Percentiles rank a stretch among this genome's conserved stretches.
Conservation (phyloP, 2,888 invertebrate genomes). For the Drosophila buzzatii region DNA sequence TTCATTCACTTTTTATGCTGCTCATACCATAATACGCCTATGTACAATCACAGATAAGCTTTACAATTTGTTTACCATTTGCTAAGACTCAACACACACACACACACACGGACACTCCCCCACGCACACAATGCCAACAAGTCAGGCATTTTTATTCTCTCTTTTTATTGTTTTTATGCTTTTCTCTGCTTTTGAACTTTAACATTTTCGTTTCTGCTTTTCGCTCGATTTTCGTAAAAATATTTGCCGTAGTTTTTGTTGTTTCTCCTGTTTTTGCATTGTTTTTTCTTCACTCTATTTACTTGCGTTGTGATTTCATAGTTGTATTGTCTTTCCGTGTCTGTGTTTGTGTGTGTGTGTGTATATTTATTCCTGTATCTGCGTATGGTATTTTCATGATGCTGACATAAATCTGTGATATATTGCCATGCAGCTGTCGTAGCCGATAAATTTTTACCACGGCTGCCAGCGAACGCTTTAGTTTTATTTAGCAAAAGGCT, state of each 20-base stretch:
- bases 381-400: conserved; percentile 64
- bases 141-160: conserved; percentile 22
- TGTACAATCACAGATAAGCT: conserved; percentile 55
- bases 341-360: conserved; percentile 11
- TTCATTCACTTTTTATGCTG: conserved; percentile 1
- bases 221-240: conserved; percentile 37
- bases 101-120: conserved; percentile 11
- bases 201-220: conserved; percentile 53
- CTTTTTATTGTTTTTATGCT: conserved; percentile 32
- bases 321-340: conserved; percentile 31
- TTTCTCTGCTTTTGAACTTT: conserved; percentile 35
- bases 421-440: conserved; percentile 66
- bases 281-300: conserved; percentile 27
- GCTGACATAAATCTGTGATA: conserved; percentile 79
- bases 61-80: conserved; percentile 72
- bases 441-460: conserved; percentile 55
- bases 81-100: conserved; percentile 26
- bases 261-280: conserved; percentile 23
- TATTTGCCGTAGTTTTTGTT: conserved; percentile 27
- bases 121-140: conserved; percentile 15
- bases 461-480: conserved; percentile 43
- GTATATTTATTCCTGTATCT: conserved; percentile 33
- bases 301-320: conserved; percentile 43
- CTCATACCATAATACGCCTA: not conserved
- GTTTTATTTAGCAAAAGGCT: conserved; percentile 60